phyloP scores from a whole-genome alignment of 2,113 vertebrate species.

The Brachyhypopomus gauderio region DNA sequence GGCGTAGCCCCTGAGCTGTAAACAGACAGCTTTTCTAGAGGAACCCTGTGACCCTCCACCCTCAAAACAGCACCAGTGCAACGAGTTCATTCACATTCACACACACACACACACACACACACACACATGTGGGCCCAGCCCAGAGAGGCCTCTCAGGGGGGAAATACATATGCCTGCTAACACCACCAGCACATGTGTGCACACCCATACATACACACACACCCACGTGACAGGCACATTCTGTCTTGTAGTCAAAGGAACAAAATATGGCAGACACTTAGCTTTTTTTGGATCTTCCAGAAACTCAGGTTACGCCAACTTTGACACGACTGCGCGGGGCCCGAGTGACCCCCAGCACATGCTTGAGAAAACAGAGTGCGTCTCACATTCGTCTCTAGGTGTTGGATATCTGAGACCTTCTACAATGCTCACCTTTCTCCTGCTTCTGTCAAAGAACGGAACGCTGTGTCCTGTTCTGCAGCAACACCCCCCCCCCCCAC shows the following conservation, averaged over 20 bases:
- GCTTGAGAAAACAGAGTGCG: not conserved
- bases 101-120: slow-evolving; percentile 28
- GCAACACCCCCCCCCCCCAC: not conserved
- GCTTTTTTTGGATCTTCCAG: not conserved
- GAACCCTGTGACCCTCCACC: slow-evolving; percentile 53
- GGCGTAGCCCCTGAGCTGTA: slow-evolving; percentile 46
- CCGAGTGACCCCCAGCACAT: not conserved
- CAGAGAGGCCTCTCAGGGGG: slow-evolving; percentile 47
- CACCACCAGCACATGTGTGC: not conserved
- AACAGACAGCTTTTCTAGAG: slow-evolving; percentile 51
- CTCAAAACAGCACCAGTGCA: slow-evolving; percentile 50
- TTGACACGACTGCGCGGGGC: not conserved
- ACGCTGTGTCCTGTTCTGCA: slow-evolving; percentile 38
- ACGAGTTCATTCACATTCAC: slow-evolving; percentile 48
- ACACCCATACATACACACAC: slow-evolving; percentile 12
- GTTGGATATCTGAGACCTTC: slow-evolving; percentile 51
- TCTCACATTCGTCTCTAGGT: slow-evolving; percentile 32
- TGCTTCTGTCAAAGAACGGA: slow-evolving; percentile 48
- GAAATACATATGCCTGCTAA: slow-evolving; percentile 55
- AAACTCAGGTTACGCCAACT: slow-evolving; percentile 29
- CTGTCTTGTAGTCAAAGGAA: slow-evolving; percentile 10
- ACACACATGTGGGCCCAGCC: slow-evolving; percentile 36
- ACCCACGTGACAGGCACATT: not conserved
- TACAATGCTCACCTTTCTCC: slow-evolving; percentile 42
- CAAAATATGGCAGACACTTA: slow-evolving; percentile 10